A percentile compares a stretch with the other conserved stretches of the same genome.
phyloP scores from a whole-genome alignment of 2,113 vertebrate genomes.

The Shinisaurus crocodilurus region DNA sequence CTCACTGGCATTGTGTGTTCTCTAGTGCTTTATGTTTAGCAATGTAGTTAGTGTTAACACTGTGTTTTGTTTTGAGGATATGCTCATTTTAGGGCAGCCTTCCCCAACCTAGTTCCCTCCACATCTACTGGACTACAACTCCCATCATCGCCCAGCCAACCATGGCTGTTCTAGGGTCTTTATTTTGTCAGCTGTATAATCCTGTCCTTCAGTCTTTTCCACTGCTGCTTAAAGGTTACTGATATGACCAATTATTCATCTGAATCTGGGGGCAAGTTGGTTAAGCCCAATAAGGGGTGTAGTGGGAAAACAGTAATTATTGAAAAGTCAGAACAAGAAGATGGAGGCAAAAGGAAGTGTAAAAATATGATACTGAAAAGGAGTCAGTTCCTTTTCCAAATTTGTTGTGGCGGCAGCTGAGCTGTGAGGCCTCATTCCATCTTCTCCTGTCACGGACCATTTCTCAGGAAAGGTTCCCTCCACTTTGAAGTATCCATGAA shows the following conservation, averaged over 20 bases:
- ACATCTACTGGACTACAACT: too few relatives aligned
- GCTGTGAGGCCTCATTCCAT: not conserved
- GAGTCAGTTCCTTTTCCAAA: not conserved
- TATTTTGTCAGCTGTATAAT: not conserved
- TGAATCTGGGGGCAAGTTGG: not conserved
- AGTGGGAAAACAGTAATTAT: not conserved
- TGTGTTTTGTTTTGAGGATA: not conserved
- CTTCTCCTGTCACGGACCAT: constrained; percentile 29
- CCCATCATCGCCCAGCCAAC: too few relatives aligned
- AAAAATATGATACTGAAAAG: not conserved
- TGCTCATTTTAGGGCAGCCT: too few relatives aligned
- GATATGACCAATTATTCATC: not conserved
- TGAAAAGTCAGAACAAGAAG: not conserved
- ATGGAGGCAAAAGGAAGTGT: not conserved
- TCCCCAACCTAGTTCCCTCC: too few relatives aligned
- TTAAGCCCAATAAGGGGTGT: not conserved
- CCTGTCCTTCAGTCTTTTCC: not conserved
- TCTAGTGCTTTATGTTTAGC: not conserved
- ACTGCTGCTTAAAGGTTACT: not conserved
- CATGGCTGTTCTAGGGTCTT: not conserved
- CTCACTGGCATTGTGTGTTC: not conserved
- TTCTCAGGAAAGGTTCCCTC: constrained; percentile 78
- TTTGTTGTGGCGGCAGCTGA: not conserved
- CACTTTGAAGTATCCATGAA: constrained; percentile 90
- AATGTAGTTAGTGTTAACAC: not conserved